Base-by-base conservation (phyloP, 1,140 invertebrate genomes). In the Musca vetustissima region DNA sequence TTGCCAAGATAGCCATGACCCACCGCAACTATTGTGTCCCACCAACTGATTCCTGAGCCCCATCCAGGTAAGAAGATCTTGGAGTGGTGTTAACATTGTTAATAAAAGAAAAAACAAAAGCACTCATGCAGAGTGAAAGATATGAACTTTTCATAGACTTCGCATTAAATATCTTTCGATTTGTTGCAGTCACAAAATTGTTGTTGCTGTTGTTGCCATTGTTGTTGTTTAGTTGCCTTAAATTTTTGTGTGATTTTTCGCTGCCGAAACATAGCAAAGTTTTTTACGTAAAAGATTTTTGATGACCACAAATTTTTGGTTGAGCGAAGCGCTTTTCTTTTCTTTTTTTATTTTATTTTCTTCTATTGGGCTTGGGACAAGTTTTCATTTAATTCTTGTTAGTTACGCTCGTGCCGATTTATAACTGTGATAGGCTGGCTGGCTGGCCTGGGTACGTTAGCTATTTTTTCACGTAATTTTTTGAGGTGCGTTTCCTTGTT, bases 21-120 rank as follows among this genome's bases (percentile, higher is more conserved):
- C 57, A 36, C 8, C 28, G 19, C 28, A 61, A 36, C 7, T 61
- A 43, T 7, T 6, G 36, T 4, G 36, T 13, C 36, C 36, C 4
- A 2, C n/a, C n/a, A n/a, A n/a, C n/a, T 15, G 43, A 15, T 9
- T 43, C 21, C 64, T 66, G 14, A 28, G 25, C 32, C n/a, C n/a
- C 4, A 8, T 48, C n/a, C n/a, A n/a, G n/a, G 36, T 17, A 17
- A 48, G 50, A 28, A 19, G 49, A 32, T 19, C 50, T 25, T 19
- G 11, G 50, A 43, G 28, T 69, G 68, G 64, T 69, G 68, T 69
- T 69, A 69, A 69, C 68, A 69, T 69, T 69, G 68, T 69, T 69
- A 69, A 69, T 55, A 43, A 61, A n/a, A n/a, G n/a, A n/a, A n/a
- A n/a, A n/a, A 61, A 61, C 28, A 36, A 59, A 28, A 24, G 36